Base-by-base conservation (phyloP, 2,113 vertebrate species). In the Gobiocypris rarus region DNA sequence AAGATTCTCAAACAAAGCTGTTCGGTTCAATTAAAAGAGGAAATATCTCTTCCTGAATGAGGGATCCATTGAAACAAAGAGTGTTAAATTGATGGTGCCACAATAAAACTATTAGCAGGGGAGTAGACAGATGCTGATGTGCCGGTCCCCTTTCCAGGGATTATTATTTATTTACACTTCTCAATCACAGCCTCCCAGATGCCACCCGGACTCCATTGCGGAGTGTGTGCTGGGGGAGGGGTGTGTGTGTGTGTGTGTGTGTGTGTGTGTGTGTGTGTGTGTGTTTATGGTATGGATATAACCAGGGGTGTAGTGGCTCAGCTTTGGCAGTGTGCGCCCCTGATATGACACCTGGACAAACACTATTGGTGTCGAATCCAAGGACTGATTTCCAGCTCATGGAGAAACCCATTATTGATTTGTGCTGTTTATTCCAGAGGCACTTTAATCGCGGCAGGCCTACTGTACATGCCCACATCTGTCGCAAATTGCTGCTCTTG, bases 91-190 rank as follows among this genome's bases (percentile, higher is more conserved):
- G 93, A 95, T 93, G 93, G 92, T 90, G 88, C 91, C 92, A 93
- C 94, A 94, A 94, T 94, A 93, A 94, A 94, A 94, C 94, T 94
- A 95, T 94, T 94, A 95, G 93, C 94, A 92, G 92, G 93, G 92
- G 94, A 94, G 93, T 90, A 91, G 93, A 93, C 94, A 95, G 94
- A 95, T 95, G 94, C 94, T 94, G 93, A 92, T 93, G 94, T 92
- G 93, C 93, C 91, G 92, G 91, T 94, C 93, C 92, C 92, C 94
- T 94, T 95, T 95, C 94, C 93, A 95, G 93, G 92, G 93, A 95
- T 94, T 94, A 95, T 95, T 95, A 95, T 95, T 95, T 95, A 95
- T 95, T 95, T 94, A 95, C 94, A 94, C 93, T 94, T 93, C 94
- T 94, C 94, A 94, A 94, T 94, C 93, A 94, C 93, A 92, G 91